Evolutionary conservation across 2,797 vertebrate genomes (phyloP), one percentile per base, ranked within the genome.

Genomic region (Spea hammondii): DNA sequence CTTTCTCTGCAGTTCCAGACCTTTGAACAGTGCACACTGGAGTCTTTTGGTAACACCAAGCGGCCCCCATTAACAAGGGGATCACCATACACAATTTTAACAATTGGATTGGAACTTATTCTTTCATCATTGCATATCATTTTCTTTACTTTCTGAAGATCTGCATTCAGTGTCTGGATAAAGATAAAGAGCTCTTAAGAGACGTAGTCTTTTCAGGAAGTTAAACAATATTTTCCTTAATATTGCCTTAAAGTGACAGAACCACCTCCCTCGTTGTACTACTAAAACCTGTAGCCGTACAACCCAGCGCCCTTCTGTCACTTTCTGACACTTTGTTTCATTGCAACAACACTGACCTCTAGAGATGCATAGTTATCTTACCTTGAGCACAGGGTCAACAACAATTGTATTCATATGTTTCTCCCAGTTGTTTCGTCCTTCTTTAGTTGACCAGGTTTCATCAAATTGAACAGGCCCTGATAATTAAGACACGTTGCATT

Each of bases 1-100:
- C 91, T 92, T 82, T 89, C 93, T 45, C 93, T 88, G 90, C 95
- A 96, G 90, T 88, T 95, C 97, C 97, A 98, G 82, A 97, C 91
- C 2, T 86, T 89, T 1, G 95, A 95, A 64, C 92, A 84, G 53
- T 98, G 94, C 6, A 97, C 84, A 50, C 86, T 78, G 68, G 91
- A 93, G 17, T 84, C 74, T 76, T 1, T 67, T 1, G 95, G 95
- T 83, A 98, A 87, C 0, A 84, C 85, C 51, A 81, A 51, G 86
- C 97, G 86, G 85, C 96, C 93, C 0, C 86, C 77, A 4, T 4
- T 83, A 8, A 48, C 14, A 9, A 77, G 10, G 0, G 97, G 96
- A 83, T 98, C 93, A 0, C 94, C 91, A 1, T 93, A 96, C 1
- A 94, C 86, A 0, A 98, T 86, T 83, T 88, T 95, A 86, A 95